Percentiles rank a stretch among this genome's conserved stretches.
These are phyloP conservation scores for Drosophila sordidula DNA, from an alignment of 2,888 invertebrate species.

Conservation along the genomic window DNA sequence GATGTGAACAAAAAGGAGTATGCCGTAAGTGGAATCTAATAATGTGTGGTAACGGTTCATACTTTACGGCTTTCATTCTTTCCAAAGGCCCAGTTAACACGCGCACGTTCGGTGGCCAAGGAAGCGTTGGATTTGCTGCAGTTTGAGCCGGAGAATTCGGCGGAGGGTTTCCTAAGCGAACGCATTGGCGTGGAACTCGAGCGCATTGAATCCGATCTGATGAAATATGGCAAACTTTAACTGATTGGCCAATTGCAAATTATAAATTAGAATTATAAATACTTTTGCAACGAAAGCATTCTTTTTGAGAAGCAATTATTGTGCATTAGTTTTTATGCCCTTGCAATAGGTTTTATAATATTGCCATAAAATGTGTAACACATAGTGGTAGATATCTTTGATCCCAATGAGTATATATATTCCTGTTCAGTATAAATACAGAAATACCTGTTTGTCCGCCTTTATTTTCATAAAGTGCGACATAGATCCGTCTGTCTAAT, in stretches of 20 bases:
- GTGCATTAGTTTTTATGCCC: not conserved
- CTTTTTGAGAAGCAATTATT: not conserved
- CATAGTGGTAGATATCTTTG: too few relatives aligned
- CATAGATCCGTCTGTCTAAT: too few relatives aligned
- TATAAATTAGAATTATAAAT: not conserved
- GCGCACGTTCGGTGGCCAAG: slow-evolving; percentile 87
- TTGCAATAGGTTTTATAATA: too few relatives aligned
- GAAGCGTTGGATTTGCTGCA: slow-evolving; percentile 88
- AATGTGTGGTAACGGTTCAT: not conserved
- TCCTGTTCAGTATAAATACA: too few relatives aligned
- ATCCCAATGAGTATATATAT: too few relatives aligned
- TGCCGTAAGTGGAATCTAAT: slow-evolving; percentile 81
- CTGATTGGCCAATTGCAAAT: not conserved
- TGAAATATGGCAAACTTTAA: slow-evolving; percentile 60
- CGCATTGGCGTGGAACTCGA: slow-evolving; percentile 76
- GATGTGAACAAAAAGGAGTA: slow-evolving; percentile 87
- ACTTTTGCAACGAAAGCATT: not conserved
- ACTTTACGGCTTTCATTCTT: not conserved
- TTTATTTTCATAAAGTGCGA: too few relatives aligned
- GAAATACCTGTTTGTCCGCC: too few relatives aligned
- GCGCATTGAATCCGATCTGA: slow-evolving; percentile 76
- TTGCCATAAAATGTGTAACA: too few relatives aligned
- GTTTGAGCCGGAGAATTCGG: slow-evolving; percentile 90
- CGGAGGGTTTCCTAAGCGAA: slow-evolving; percentile 87
- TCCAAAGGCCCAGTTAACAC: slow-evolving; percentile 83